Evolutionary conservation across 2,888 invertebrate genomes (phyloP), one percentile per base, ranked within the genome.

Genomic region (Rotaria socialis): DNA sequence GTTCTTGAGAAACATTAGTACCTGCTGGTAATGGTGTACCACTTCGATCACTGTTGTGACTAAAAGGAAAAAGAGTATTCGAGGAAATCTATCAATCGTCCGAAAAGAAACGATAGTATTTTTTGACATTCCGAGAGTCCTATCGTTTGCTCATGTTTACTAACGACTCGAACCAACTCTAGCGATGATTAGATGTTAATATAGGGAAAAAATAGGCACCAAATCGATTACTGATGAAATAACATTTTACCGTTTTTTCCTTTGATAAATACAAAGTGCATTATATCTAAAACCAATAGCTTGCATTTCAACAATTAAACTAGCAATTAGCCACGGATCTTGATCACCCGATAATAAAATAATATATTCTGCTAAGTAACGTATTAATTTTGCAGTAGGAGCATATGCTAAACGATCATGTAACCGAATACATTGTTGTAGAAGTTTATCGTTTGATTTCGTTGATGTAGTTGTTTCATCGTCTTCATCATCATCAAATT

Each of bases 271-370:
- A 47, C 80, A 80, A 43, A 80, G 47, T 80, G 80, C 80, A 80
- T 80, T 80, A 80, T 80, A 80, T 24, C 80, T 47, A 80, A 80
- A 80, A n/a, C 80, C 80, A 24, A 80, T 80, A n/a, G 80, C 43
- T 80, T 80, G 80, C 80, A 80, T 80, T 47, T n/a, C 47, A n/a
- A 80, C 80, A 80, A 80, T 80, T 47, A 80, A n/a, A 16, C 43
- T 80, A 47, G n/a, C 47, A 19, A 80, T 19, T 16, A 80, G 43
- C 80, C 80, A 80, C 24, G 80, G 80, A 47, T 80, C 47, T 80
- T 47, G 80, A 47, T 80, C 80, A 80, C 80, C 80, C 0, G 47
- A n/a, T 47, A 80, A 80, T 47, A 80, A 80, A 24, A 80, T 80
- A n/a, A 80, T 47, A 80, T 80, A 80, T 80, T 80, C 80, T 4